These are phyloP conservation scores for Taenaris catops DNA, from an alignment of 2,888 invertebrate species.

Conservation along the genomic window DNA sequence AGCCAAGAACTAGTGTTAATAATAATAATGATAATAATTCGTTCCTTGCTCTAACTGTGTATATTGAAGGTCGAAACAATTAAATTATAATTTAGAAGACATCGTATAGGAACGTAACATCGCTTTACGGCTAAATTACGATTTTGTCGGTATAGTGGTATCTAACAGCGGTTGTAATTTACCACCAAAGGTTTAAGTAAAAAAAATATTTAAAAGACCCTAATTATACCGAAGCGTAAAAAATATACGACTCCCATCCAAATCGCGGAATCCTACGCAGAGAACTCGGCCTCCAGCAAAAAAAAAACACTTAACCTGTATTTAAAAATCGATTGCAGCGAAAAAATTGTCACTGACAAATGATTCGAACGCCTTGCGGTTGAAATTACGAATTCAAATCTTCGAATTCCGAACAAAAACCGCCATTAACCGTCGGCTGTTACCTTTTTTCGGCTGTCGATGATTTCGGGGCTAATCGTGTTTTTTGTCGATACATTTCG, in stretches of 20 bases:
- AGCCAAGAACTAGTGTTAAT: no score
- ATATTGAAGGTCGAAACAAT: no score
- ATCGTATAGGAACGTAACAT: no score
- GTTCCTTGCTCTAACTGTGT: no score
- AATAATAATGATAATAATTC: no score
- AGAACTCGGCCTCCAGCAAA: slow-evolving; percentile 31
- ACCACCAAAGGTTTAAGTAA: no score
- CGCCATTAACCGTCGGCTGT: slow-evolving; percentile 71
- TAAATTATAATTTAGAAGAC: no score
- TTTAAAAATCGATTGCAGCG: slow-evolving; percentile 79
- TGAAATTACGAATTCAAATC: slow-evolving; percentile 78
- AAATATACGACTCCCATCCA: slow-evolving; percentile 14
- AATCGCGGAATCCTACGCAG: slow-evolving; percentile 37
- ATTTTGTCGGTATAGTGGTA: no score
- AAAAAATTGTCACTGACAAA: slow-evolving; percentile 80
- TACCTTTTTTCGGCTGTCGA: slow-evolving; percentile 73
- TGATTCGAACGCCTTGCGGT: slow-evolving; percentile 78
- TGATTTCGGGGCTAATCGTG: slow-evolving; percentile 74
- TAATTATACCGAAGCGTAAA: slow-evolving; percentile 10
- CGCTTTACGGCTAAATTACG: no score
- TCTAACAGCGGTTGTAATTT: no score
- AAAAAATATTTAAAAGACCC: slow-evolving; percentile 7
- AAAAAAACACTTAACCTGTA: slow-evolving; percentile 69
- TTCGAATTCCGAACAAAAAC: slow-evolving; percentile 76
- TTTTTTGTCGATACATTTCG: slow-evolving; percentile 70